Base-by-base conservation (phyloP, 2,888 invertebrate genomes). In the Limnephilus lunatus region DNA sequence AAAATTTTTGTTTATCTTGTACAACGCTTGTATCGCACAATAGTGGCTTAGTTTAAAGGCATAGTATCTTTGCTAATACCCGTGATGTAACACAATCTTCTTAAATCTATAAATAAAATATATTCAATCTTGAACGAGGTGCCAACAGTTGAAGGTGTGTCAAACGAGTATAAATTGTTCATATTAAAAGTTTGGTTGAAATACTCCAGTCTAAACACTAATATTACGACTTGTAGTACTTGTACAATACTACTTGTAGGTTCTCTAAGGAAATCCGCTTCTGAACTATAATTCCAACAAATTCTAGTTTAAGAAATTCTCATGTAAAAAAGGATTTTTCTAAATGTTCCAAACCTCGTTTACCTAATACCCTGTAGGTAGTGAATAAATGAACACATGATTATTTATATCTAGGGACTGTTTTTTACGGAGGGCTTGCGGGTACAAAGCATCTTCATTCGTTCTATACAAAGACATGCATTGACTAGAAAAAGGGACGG, bases 321-420 rank as follows among this genome's bases (percentile, higher is more conserved):
- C 68, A 68, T 4, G 19, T 19, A 48, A 4, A 48, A 48, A 48
- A 15, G 19, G 19, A 25, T 68, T 68, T 68, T n/a, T 68, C 19
- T 19, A 15, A 9, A 25, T 68, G n/a, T 25, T 68, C 25, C 3
- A 68, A 68, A n/a, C 9, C 68, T 68, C 68, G 68, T 68, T 68
- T 68, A 68, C 25, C 68, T n/a, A 68, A 68, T 25, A 68, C 68
- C n/a, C 25, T 68, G 25, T 68, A 68, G 68, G 68, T 68, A 68
- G 68, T 68, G n/a, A 68, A 68, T 25, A 68, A 68, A 9, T 25
- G 68, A 68, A 68, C 25, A 68, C 90, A 90, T 91, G 39, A 87
- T 83, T 85, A 48, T 86, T 90, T 88, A 83, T 90, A 89, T 92
- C 90, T 32, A 35, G 80, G 32, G 32, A 15, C 83, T 83, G 53